A percentile compares a stretch with the other conserved stretches of the same genome.
Evolutionary conservation across 1,140 invertebrate species (phyloP).

Genomic region (Ips typographus): DNA sequence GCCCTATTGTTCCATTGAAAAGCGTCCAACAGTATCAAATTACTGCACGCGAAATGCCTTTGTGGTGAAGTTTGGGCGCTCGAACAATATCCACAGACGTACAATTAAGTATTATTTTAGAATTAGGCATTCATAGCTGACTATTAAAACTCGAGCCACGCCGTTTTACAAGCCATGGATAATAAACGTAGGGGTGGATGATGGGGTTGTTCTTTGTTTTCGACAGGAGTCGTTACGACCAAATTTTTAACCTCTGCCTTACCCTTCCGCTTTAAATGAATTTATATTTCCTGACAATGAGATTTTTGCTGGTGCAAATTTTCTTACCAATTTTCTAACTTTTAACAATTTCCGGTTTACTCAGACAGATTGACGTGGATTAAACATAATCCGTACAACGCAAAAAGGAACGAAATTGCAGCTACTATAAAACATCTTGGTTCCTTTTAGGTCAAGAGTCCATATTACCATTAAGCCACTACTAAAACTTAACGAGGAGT

Average conservation of each 20-base stretch:
- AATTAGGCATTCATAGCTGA: constrained; percentile 30
- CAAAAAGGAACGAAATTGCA: too few relatives aligned
- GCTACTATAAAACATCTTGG: too few relatives aligned
- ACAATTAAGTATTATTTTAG: constrained; percentile 36
- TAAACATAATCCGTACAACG: too few relatives aligned
- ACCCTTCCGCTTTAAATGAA: constrained; percentile 1
- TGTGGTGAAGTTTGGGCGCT: constrained; percentile 30
- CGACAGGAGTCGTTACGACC: constrained; percentile 15
- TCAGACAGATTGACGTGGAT: too few relatives aligned
- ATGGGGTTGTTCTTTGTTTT: constrained; percentile 27
- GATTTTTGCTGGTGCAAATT: neutral
- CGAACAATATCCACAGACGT: constrained; percentile 28
- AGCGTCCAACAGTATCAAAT: constrained; percentile 38
- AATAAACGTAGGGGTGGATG: constrained; percentile 21
- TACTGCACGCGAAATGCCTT: constrained; percentile 26
- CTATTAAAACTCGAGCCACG: constrained; percentile 29
- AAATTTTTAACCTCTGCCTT: constrained; percentile 13
- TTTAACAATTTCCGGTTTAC: too few relatives aligned
- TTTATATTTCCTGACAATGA: neutral
- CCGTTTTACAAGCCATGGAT: constrained; percentile 26
- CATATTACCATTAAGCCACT: too few relatives aligned
- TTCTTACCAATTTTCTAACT: too few relatives aligned
- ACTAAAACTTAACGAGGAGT: too few relatives aligned
- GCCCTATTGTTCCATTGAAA: constrained; percentile 14
- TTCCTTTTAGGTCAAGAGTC: too few relatives aligned